These are phyloP conservation scores for Trigoniulus corallinus DNA, from an alignment of 1,140 invertebrate species.

Conservation along the genomic window DNA sequence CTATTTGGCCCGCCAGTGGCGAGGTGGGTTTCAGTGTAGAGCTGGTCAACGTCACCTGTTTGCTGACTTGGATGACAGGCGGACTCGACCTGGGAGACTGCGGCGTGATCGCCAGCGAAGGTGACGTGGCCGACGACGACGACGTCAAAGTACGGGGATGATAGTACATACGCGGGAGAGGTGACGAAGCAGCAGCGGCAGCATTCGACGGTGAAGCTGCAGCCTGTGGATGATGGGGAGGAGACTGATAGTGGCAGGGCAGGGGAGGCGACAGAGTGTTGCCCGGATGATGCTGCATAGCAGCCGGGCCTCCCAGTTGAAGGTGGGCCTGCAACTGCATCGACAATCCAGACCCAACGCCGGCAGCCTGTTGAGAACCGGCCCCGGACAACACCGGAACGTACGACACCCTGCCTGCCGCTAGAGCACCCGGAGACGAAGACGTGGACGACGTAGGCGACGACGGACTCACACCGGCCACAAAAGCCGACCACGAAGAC, in stretches of 20 bases:
- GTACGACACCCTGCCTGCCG: background rate
- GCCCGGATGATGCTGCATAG: slow-evolving; percentile 30
- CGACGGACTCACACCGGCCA: background rate
- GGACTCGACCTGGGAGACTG: slow-evolving; percentile 3
- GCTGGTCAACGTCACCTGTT: slow-evolving; percentile 7
- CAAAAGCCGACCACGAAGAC: background rate
- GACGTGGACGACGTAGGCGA: background rate
- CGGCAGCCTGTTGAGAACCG: background rate
- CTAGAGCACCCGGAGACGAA: background rate
- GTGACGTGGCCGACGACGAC: background rate
- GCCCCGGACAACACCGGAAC: background rate
- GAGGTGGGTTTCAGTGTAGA: slow-evolving; percentile 10
- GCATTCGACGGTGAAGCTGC: slow-evolving; percentile 32
- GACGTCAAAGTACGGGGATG: slow-evolving; percentile 8
- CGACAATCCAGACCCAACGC: no score
- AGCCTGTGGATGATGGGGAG: slow-evolving; percentile 23
- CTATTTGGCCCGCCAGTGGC: slow-evolving; percentile 18
- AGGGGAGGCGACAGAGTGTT: slow-evolving; percentile 16
- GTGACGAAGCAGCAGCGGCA: slow-evolving; percentile 22
- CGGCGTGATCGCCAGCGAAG: slow-evolving; percentile 2
- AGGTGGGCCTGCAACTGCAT: slow-evolving; percentile 6
- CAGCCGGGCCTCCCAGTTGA: slow-evolving; percentile 22
- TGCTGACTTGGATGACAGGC: slow-evolving; percentile 7
- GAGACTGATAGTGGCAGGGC: slow-evolving; percentile 16
- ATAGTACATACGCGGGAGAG: slow-evolving; percentile 22